phyloP scores from a whole-genome alignment of 2,888 invertebrate genomes.

The Tachina fera region DNA sequence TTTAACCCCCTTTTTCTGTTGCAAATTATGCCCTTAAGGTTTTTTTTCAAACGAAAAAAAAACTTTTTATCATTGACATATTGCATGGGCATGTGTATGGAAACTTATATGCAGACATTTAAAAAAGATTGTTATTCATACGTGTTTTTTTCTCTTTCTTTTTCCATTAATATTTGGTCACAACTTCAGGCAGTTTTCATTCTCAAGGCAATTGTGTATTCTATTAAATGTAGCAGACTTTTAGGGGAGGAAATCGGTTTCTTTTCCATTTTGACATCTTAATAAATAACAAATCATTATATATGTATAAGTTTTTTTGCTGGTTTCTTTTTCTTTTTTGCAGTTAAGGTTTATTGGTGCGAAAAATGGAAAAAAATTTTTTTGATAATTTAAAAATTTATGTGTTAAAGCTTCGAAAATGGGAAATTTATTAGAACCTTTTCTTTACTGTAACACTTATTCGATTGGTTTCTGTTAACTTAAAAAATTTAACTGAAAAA shows the following conservation, averaged over 20 bases:
- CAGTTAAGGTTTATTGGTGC: too few species aligned
- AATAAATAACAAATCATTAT: constrained; percentile 33
- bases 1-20: background rate
- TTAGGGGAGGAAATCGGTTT: constrained; percentile 21
- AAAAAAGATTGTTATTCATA: constrained; percentile 36
- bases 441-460: too few species aligned
- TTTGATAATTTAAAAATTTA: too few species aligned
- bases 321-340: too few species aligned
- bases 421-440: too few species aligned
- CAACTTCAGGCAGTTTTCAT: constrained; percentile 31
- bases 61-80: constrained; percentile 53
- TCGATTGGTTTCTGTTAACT: too few species aligned
- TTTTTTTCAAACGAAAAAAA: constrained; percentile 29
- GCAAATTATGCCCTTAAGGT: constrained; percentile 33
- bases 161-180: constrained; percentile 35
- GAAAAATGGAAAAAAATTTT: too few species aligned
- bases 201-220: background rate
- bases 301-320: background rate
- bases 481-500: too few species aligned
- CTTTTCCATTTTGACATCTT: constrained; percentile 37
- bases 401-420: too few species aligned
- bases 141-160: background rate
- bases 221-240: constrained; percentile 1
- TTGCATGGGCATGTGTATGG: constrained; percentile 27
- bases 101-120: background rate